Base-by-base conservation (phyloP, 2,113 vertebrate species). In the Tragelaphus imberbis region DNA sequence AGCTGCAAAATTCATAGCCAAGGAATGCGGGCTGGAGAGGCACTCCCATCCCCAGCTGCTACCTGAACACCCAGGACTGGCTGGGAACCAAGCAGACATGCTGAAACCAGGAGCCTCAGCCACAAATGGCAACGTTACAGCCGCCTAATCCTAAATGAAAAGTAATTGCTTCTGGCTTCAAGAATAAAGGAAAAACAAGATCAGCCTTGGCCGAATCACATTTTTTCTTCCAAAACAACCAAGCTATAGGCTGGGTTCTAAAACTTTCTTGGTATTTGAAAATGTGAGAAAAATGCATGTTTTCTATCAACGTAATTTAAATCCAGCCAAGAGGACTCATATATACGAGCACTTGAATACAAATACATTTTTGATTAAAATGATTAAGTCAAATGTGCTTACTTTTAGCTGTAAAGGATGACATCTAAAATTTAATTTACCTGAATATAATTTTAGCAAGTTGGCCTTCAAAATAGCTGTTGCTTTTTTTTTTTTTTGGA, bases 21-120 rank as follows among this genome's bases (percentile, higher is more conserved):
- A 98, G 84, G 98, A 98, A 98, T 98, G 98, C 2, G 1, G 96
- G 89, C 79, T 81, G 84, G 71, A 97, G 97, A 97, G 98, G 58
- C 97, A 96, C 98, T 98, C 98, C 98, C 98, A 97, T 91, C 16
- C 21, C 56, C 97, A 98, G 98, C 97, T 97, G 98, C 97, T 97
- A 98, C 97, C 98, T 97, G 97, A 96, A 97, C 97, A 97, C 68
- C 86, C 94, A 61, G 85, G 49, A 90, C 95, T 98, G 98, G 97
- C 97, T 28, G 55, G 12, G 79, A 81, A 96, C 97, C 98, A 98
- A 65, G 47, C 96, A 95, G 93, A 88, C 97, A 79, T 77, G 98
- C 97, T 95, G 93, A 96, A 97, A 98, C 98, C 80, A 80, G 93
- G 97, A 97, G 89, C 95, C 91, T 75, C 51, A 0, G 75, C 33